Evolutionary conservation across 1,140 invertebrate species (phyloP).

Genomic region (Dreissena rostriformis): DNA sequence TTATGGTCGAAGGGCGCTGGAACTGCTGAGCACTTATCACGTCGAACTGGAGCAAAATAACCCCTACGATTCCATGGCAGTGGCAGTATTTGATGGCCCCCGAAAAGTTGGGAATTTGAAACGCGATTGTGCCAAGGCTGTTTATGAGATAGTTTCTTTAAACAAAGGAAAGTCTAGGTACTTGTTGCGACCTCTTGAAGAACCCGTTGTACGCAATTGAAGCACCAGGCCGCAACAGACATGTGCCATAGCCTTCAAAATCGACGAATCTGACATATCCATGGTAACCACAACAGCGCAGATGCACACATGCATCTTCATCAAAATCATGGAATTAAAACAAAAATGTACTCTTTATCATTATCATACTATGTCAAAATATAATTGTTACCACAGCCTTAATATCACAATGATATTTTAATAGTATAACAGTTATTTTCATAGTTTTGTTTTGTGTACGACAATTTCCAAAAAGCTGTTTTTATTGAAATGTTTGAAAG

Average conservation of each 20-base stretch:
- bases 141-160: conserved; percentile 10
- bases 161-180: conserved; percentile 40
- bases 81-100: conserved; percentile 39
- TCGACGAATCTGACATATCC: neutral
- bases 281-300: neutral
- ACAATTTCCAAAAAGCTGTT: neutral
- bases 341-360: neutral
- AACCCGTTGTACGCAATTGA: neutral
- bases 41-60: conserved; percentile 39
- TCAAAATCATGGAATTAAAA: conserved; percentile 24
- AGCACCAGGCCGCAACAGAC: conserved; percentile 22
- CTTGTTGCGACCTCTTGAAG: conserved; percentile 17
- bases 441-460: neutral
- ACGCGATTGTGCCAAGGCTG: conserved; percentile 30
- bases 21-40: neutral
- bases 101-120: conserved; percentile 35
- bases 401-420: neutral
- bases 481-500: neutral
- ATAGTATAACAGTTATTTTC: neutral
- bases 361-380: too few relatives aligned
- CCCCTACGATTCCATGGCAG: conserved; percentile 1
- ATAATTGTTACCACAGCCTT: too few relatives aligned
- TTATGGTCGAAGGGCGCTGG: conserved; percentile 11
- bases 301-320: neutral
- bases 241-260: conserved; percentile 26